These are phyloP conservation scores for Acridotheres tristis DNA, from an alignment of 2,797 vertebrate species.

Conservation along the genomic window DNA sequence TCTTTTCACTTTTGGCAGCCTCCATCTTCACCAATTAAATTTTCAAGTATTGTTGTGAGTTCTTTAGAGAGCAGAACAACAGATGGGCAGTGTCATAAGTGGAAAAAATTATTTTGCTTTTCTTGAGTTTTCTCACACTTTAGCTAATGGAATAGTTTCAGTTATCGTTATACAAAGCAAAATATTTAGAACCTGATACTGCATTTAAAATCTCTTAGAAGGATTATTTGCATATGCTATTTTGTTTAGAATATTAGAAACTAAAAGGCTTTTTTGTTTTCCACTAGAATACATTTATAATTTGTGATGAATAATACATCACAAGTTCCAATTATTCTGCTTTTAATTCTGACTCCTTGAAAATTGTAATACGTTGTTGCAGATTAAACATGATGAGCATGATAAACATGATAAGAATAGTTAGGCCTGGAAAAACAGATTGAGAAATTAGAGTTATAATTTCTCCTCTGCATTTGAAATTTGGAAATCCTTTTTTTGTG, in stretches of 20 bases:
- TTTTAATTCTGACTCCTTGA: not conserved
- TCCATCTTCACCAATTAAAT: slow-evolving; percentile 58
- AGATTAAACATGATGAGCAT: not conserved
- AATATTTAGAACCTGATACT: not conserved
- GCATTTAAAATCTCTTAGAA: not conserved
- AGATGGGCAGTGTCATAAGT: slow-evolving; percentile 26
- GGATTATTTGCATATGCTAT: not conserved
- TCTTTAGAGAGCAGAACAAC: slow-evolving; percentile 16
- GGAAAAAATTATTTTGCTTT: not conserved
- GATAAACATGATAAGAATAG: not conserved
- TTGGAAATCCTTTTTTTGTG: not conserved
- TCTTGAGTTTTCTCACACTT: not conserved
- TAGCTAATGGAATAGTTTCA: not conserved
- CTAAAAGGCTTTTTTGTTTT: not conserved
- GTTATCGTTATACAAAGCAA: not conserved
- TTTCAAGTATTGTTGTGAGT: slow-evolving; percentile 15
- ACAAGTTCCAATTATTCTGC: not conserved
- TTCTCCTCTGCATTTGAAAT: not conserved
- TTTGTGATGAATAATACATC: not conserved
- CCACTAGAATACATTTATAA: not conserved
- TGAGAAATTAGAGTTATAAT: not conserved
- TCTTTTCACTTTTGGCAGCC: slow-evolving; percentile 67
- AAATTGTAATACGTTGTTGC: not conserved
- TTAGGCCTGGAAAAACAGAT: not conserved
- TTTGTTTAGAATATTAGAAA: not conserved